Evolutionary conservation across 1,140 invertebrate species (phyloP), one percentile per base, ranked within the genome.

Genomic region (Caerostris extrusa): DNA sequence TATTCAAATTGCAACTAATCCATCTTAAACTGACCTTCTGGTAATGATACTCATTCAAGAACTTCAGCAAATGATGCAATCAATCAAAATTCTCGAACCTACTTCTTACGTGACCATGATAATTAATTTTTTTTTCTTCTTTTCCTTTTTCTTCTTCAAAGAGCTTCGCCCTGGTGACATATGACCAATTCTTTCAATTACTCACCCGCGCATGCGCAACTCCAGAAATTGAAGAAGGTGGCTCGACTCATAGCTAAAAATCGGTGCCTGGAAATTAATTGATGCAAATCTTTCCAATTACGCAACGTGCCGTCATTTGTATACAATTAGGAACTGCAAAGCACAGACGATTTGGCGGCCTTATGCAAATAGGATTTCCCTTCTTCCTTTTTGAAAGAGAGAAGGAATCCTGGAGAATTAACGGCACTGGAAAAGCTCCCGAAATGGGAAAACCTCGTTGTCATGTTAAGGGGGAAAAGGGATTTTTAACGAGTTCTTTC

Each of bases 241-340:
- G 34, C 34, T 34, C 34, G 34, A 34, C 34, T 34, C 34, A 34
- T 34, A 34, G 34, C 34, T 34, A 34, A 34, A 34, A 34, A 34
- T 34, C 34, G 34, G 3, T n/a, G 4, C n/a, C 7, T 7, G 3
- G 58, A 82, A 91, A 91, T 93, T 93, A 93, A 91, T 91, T 91
- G 89, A 91, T 91, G 89, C 89, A 91, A 91, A 91, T 91, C 89
- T 90, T 34, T 71, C 81, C 91, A 93, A 93, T 93, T 93, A 93
- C 91, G 64, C 61, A 71, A 85, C 67, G 91, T 58, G 64, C 83
- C 60, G 19, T n/a, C 82, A 93, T 93, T 93, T 93, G 91, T 83
- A 93, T 93, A 93, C 83, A 93, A 93, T 93, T 93, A 93, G n/a
- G 82, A 50, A 56, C 2, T 34, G 3, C 56, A 17, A 61, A 8